phyloP scores from a whole-genome alignment of 1,140 invertebrate species.

The Zaprionus ornatus region DNA sequence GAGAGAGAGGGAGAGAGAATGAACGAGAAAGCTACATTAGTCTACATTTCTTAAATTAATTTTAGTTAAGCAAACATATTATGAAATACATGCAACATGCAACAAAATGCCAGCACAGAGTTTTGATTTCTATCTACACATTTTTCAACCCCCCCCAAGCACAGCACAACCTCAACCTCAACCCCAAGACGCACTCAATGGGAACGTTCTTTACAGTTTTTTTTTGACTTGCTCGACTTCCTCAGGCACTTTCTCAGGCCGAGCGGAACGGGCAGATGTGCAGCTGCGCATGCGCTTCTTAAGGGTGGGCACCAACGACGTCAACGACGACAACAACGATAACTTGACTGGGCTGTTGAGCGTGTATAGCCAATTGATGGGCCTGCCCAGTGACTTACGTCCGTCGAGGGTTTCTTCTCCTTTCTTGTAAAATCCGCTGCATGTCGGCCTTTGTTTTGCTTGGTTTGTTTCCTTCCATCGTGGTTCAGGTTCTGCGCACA shows the following conservation, averaged over 20 bases:
- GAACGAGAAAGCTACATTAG: constrained; percentile 25
- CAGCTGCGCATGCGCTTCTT: constrained; percentile 67
- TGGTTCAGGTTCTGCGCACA: constrained; percentile 30
- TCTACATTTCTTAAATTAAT: constrained; percentile 50
- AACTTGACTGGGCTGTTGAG: constrained; percentile 26
- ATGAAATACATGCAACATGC: constrained; percentile 61
- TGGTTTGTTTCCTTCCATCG: constrained; percentile 20
- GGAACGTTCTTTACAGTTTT: constrained; percentile 51
- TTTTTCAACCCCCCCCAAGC: constrained; percentile 47
- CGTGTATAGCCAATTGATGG: constrained; percentile 4
- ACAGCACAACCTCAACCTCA: constrained; percentile 5
- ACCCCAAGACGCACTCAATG: constrained; percentile 43
- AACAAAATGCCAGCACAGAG: constrained; percentile 32
- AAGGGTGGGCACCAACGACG: constrained; percentile 53
- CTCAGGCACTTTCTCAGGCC: constrained; percentile 51
- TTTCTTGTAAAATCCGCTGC: constrained; percentile 46
- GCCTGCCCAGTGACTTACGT: constrained; percentile 15
- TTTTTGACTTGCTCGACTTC: constrained; percentile 34
- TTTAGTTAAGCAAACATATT: constrained; percentile 63
- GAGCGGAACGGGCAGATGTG: constrained; percentile 51
- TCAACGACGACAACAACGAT: background rate
- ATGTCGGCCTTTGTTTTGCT: constrained; percentile 51
- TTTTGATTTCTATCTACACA: constrained; percentile 58
- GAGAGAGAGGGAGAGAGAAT: background rate
- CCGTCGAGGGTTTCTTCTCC: constrained; percentile 32